Evolutionary conservation across 2,888 invertebrate genomes (phyloP), one percentile per base, ranked within the genome.

Genomic region (Dynastes maya): DNA sequence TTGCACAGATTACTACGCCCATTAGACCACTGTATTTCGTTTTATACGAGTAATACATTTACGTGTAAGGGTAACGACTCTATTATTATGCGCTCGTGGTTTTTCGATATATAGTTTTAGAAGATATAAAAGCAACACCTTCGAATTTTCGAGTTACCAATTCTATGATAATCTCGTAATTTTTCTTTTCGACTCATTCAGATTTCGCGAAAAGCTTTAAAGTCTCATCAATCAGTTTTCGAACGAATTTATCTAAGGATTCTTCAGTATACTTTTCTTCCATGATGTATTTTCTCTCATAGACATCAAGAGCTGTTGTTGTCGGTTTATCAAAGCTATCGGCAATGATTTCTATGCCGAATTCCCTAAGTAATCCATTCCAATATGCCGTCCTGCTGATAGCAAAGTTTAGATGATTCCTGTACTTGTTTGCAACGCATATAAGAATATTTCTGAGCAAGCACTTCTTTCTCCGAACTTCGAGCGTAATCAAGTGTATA

Each of bases 221-320:
- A 2, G 32, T 32, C n/a, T 58, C 68, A 6, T 58, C 61, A 29
- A 76, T 2, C 16, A 40, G 67, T 27, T 67, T 67, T 11, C 5
- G 13, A 11, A 76, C 40, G 27, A 76, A 76, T 53, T 45, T 40
- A 13, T 58, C 22, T 2, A 76, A 16, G n/a, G 16, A n/a, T 68
- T 76, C 55, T 58, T 6, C 11, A 5, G 5, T 29, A 8, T 64
- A 67, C 22, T 55, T 40, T 1, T n/a, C 53, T 11, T 64, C 37
- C 76, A 76, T 68, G 9, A 76, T 13, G 13, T 40, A 76, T 68
- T 68, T 76, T 37, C 61, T 76, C 27, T 76, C 58, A n/a, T 67
- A 2, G 29, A 45, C 37, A 2, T 55, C 68, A n/a, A 67, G 9
- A 13, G 29, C 49, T 8, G 76, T 67, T 1, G 51, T 37, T 67